phyloP scores from a whole-genome alignment of 2,888 invertebrate species.

The Perizoma flavofasciatum region DNA sequence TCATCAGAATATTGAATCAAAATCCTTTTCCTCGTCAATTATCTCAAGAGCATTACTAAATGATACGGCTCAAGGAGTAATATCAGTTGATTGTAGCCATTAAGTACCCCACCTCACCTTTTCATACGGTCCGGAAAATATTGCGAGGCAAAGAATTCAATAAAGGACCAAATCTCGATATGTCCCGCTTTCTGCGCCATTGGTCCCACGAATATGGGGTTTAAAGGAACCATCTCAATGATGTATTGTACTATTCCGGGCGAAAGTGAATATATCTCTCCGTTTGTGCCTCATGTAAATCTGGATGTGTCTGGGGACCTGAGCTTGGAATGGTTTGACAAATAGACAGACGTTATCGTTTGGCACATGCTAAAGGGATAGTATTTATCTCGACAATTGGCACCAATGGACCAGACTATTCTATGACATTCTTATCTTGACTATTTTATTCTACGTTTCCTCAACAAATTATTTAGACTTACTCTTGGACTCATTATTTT shows the following conservation, averaged over 20 bases:
- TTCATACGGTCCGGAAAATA: conserved; percentile 52
- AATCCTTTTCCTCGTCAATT: conserved; percentile 21
- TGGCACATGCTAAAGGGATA: neutral
- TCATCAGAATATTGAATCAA: conserved; percentile 12
- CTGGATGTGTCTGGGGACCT: conserved; percentile 27
- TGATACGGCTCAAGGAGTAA: conserved; percentile 30
- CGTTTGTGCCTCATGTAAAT: conserved; percentile 29
- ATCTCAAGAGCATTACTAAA: conserved; percentile 20
- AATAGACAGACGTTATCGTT: conserved; percentile 26
- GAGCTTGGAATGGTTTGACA: conserved; percentile 30
- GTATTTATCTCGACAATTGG: conserved; percentile 13
- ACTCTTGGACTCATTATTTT: too few species aligned
- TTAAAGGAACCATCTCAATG: conserved; percentile 51
- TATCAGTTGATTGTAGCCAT: conserved; percentile 43
- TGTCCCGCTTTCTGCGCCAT: conserved; percentile 61
- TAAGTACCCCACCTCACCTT: conserved; percentile 49
- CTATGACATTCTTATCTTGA: conserved; percentile 7
- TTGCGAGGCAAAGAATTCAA: conserved; percentile 53
- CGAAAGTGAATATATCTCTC: conserved; percentile 60
- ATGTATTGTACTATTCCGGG: conserved; percentile 60
- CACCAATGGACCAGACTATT: conserved; percentile 8
- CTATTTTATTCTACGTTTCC: too few species aligned
- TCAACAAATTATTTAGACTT: too few species aligned
- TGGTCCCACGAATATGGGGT: conserved; percentile 57
- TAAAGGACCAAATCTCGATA: conserved; percentile 58